phyloP scores from a whole-genome alignment of 2,113 vertebrate genomes.

The Ophthalmolycus amberensis region DNA sequence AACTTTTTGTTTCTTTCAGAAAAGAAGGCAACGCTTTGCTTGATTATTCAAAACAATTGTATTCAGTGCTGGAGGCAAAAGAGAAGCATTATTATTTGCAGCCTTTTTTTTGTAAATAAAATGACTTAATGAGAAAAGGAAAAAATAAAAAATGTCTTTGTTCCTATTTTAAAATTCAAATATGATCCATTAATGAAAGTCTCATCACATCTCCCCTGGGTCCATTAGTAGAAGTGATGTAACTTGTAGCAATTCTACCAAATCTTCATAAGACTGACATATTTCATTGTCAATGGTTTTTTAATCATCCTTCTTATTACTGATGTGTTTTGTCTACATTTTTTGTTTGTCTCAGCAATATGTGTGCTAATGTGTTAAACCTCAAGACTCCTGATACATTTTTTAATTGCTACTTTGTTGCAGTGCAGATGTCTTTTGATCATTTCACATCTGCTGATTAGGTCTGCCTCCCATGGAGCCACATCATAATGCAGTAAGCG shows the following conservation, averaged over 20 bases:
- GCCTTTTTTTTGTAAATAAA: neutral
- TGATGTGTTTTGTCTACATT: neutral
- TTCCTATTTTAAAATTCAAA: conserved; percentile 56
- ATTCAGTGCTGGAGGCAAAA: conserved; percentile 16
- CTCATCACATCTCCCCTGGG: conserved; percentile 30
- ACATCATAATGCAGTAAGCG: conserved; percentile 34
- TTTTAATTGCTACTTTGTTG: conserved; percentile 50
- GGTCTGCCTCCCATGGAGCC: conserved; percentile 26
- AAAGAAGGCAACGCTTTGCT: neutral
- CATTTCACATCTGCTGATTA: conserved; percentile 49
- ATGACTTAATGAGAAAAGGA: conserved; percentile 13
- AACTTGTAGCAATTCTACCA: conserved; percentile 49
- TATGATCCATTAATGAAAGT: conserved; percentile 44
- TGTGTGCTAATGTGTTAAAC: conserved; percentile 23
- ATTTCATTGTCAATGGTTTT: conserved; percentile 34
- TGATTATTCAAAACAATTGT: conserved; percentile 12
- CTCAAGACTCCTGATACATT: conserved; percentile 24
- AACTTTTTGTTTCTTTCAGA: conserved; percentile 3
- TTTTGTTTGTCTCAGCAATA: conserved; percentile 25
- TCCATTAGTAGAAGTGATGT: conserved; percentile 58
- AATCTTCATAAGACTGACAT: conserved; percentile 37
- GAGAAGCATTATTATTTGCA: conserved; percentile 3
- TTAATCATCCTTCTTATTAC: conserved; percentile 3
- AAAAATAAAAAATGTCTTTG: conserved; percentile 25
- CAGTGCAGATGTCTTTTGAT: conserved; percentile 27